These are phyloP conservation scores for Nannobrachium achirus DNA, from an alignment of 2,113 vertebrate genomes.

Conservation along the genomic window DNA sequence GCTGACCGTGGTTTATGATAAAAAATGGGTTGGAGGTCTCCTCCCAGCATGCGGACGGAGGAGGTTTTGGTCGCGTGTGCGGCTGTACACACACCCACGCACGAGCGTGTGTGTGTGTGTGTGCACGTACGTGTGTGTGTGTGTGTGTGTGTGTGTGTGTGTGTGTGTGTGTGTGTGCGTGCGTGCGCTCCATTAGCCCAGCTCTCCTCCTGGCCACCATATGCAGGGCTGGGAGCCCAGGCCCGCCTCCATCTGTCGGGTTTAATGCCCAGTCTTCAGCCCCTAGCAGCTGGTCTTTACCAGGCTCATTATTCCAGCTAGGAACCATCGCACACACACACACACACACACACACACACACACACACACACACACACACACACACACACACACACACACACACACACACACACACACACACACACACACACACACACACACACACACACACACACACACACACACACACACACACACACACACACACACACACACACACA, in stretches of 20 bases:
- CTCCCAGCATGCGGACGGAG: slow-evolving; percentile 28
- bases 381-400: slow-evolving; percentile 27
- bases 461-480: neutral
- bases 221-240: slow-evolving; percentile 74
- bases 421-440: slow-evolving; percentile 12
- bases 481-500: too few species aligned
- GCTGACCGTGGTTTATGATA: slow-evolving; percentile 46
- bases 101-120: neutral
- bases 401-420: slow-evolving; percentile 7
- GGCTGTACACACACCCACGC: too few species aligned
- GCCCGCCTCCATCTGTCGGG: slow-evolving; percentile 80
- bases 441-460: slow-evolving; percentile 12
- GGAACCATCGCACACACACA: slow-evolving; percentile 35
- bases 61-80: slow-evolving; percentile 32
- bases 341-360: slow-evolving; percentile 41
- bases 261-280: slow-evolving; percentile 72
- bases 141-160: slow-evolving; percentile 11
- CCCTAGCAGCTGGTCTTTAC: slow-evolving; percentile 75
- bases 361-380: slow-evolving; percentile 32
- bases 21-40: slow-evolving; percentile 37
- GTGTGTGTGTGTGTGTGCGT: slow-evolving; percentile 11
- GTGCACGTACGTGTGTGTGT: slow-evolving; percentile 11
- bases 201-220: slow-evolving; percentile 75
- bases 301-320: slow-evolving; percentile 73
- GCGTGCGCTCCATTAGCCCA: slow-evolving; percentile 63